Evolutionary conservation across 30 jellyfish, hydroid and myxozoan genomes (phyloP).

Genomic region (Turritopsis dohrnii): DNA sequence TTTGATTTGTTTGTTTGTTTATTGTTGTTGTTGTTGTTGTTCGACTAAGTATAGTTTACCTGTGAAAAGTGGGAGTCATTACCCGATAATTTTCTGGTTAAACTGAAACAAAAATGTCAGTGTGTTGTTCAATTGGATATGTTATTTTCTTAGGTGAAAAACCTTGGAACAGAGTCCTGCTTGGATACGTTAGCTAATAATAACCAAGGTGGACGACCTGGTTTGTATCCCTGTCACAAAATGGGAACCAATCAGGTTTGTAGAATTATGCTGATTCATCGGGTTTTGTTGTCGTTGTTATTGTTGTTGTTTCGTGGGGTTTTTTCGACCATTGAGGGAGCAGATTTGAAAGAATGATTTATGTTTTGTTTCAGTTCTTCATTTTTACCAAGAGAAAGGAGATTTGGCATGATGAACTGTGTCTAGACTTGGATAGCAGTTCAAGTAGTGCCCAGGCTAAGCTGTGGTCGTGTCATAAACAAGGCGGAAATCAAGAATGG

Average conservation of each 20-base stretch:
- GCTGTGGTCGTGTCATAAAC: constrained; percentile 88
- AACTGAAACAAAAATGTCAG: no score
- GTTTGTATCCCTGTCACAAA: constrained; percentile 91
- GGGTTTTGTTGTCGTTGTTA: not conserved
- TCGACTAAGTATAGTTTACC: not conserved
- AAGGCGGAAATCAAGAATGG: constrained; percentile 97
- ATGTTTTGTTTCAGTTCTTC: constrained; percentile 46
- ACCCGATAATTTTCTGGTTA: no score
- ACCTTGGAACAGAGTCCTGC: constrained; percentile 65
- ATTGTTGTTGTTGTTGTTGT: not conserved
- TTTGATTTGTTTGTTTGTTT: no score
- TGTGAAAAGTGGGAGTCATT: not conserved
- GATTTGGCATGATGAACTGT: constrained; percentile 92
- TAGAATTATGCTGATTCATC: not conserved
- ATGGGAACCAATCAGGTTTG: constrained; percentile 88
- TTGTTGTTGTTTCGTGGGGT: not conserved
- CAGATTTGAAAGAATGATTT: not conserved
- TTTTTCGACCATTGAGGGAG: no score
- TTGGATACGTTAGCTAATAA: constrained; percentile 87
- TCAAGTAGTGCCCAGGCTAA: constrained; percentile 56
- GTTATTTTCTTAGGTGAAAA: constrained; percentile 41
- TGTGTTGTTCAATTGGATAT: constrained; percentile 4
- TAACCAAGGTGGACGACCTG: constrained; percentile 93
- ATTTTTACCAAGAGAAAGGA: constrained; percentile 79
- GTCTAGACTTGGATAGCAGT: constrained; percentile 53